Evolutionary conservation across 1,140 invertebrate genomes (phyloP), one percentile per base, ranked within the genome.

Genomic region (Frieseomelitta varia): DNA sequence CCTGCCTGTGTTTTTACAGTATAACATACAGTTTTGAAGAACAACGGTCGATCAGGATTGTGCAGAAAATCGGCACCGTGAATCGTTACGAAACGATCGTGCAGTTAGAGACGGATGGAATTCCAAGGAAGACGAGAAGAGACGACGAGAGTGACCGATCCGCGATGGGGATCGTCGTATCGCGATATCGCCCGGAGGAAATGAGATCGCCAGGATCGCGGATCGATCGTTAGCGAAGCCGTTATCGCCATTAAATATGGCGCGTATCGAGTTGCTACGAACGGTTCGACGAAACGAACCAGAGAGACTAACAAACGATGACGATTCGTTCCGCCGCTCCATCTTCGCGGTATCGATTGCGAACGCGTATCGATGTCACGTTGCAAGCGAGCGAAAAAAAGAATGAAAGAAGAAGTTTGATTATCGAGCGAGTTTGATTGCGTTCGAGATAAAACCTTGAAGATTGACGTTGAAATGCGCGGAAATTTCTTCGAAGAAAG

Each of bases 211-310:
- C 34, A 51, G 11, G 76, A 67, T 68, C 27, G 79, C 39, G 30
- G 77, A 88, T 88, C 77, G 87, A 61, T 87, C 83, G 82, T 88
- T 87, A 87, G 63, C 82, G 51, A 2, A 85, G 78, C 82, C 87
- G 86, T 85, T 88, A 88, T 89, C 85, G 80, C 69, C 47, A 87
- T 86, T 90, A 88, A 83, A 84, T 85, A 84, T 84, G 83, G 81
- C 63, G 81, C 76, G 83, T 80, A 74, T 74, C 58, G 30, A 19
- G 61, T 21, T 51, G 77, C 53, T 68, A 58, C 24, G n/a, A 84
- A 58, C 27, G 27, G 39, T 15, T 19, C 51, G n/a, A 73, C 55
- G 58, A 12, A 3, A 55, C 39, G 30, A 19, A 30, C 3, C 12
- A 3, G 15, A 3, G 15, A 47, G 39, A 8, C 39, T 47, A 47